Base-by-base conservation (phyloP, 2,888 invertebrate genomes). In the Drosophila longiperda region DNA sequence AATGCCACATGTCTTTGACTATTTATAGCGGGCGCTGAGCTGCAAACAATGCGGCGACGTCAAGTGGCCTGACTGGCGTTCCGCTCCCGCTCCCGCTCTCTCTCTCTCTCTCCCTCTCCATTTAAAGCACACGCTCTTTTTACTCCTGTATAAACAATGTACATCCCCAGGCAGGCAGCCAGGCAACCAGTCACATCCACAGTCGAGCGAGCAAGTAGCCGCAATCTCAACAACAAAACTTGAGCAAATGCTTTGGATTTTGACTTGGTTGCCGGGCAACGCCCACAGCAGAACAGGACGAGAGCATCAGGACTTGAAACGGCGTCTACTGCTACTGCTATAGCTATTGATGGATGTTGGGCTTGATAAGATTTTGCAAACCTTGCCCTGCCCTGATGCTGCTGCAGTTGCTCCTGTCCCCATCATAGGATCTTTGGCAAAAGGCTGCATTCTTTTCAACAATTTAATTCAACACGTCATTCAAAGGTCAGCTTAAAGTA, bases 1-100 rank as follows among this genome's bases (percentile, higher is more conserved):
- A 71, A 77, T 77, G 61, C 66, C 77, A 71, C 78, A 73, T 84
- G 83, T 82, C 75, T 73, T 78, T 79, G 82, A 87, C 83, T 83
- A 83, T 87, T 87, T 87, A 87, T 87, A 83, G 87, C 87, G 82
- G 75, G 59, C 75, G 72, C 87, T 83, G 87, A 75, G 87, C 75
- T 87, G 82, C 82, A 81, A 83, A 83, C 82, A 83, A 83, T 83
- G 87, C 78, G 70, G 63, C 71, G 66, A 75, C 87, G 84, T 83
- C 87, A 87, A 83, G 82, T 83, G 78, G 74, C 73, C 78, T 40
- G 72, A 49, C 58, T 58, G 57, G 66, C 60, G 49, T 55, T 50
- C 23, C 36, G 11, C 20, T 11, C n/a, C n/a, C 23, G 36, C 26
- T 9, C n/a, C 23, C 2, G 20, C 50, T 12, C 23, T 4, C 32